A percentile compares a stretch with the other conserved stretches of the same genome.
phyloP scores from a whole-genome alignment of 2,888 invertebrate species.

The Leucoptera coffeella region DNA sequence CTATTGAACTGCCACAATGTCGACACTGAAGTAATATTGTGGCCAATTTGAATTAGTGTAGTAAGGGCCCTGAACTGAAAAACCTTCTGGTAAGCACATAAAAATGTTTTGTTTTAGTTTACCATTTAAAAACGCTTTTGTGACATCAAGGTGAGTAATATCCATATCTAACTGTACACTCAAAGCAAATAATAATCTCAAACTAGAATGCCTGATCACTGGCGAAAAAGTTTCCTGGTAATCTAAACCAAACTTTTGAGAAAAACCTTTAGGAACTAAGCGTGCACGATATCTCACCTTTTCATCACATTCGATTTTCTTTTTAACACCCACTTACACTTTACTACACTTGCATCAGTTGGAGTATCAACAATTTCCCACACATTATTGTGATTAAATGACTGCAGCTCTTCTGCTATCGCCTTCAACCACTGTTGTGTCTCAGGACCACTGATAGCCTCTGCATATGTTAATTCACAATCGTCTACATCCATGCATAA shows the following conservation, averaged over 20 bases:
- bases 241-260: slow-evolving; percentile 1
- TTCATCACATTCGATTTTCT: slow-evolving; percentile 1
- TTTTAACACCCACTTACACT: slow-evolving; percentile 4
- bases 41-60: no score
- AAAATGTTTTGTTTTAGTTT: slow-evolving; percentile 2
- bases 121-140: slow-evolving; percentile 3
- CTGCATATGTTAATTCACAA: slow-evolving; percentile 3
- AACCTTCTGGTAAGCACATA: slow-evolving; percentile 1
- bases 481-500: slow-evolving; percentile 3
- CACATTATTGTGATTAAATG: neutral
- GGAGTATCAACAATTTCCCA: neutral
- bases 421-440: slow-evolving; percentile 7
- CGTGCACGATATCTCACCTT: slow-evolving; percentile 2
- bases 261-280: slow-evolving; percentile 2
- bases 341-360: neutral
- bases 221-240: slow-evolving; percentile 3
- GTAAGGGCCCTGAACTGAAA: no score
- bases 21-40: no score
- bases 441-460: slow-evolving; percentile 7
- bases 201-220: slow-evolving; percentile 1
- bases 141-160: slow-evolving; percentile 4
- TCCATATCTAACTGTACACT: slow-evolving; percentile 3
- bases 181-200: slow-evolving; percentile 1
- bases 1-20: no score
- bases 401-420: slow-evolving; percentile 2